phyloP scores from a whole-genome alignment of 2,113 vertebrate genomes.

The Rostratula benghalensis region DNA sequence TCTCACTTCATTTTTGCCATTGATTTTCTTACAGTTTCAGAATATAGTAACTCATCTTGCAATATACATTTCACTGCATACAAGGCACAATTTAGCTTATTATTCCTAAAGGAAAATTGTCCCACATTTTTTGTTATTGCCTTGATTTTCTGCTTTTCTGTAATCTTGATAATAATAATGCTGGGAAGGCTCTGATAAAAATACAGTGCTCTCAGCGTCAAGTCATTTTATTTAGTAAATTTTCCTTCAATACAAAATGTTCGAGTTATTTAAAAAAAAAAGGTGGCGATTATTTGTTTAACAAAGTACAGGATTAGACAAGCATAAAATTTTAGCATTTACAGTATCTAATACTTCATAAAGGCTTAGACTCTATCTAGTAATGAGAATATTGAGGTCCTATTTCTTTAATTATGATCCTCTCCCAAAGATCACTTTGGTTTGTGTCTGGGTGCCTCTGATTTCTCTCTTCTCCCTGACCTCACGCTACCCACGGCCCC shows the following conservation, averaged over 20 bases:
- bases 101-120: neutral
- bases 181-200: neutral
- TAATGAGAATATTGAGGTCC: neutral
- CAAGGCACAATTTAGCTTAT: neutral
- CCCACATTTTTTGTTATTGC: neutral
- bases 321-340: neutral
- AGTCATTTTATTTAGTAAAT: neutral
- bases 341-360: neutral
- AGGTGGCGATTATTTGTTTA: rapidly evolving
- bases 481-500: neutral
- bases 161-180: neutral
- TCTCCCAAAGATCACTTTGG: neutral
- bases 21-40: neutral
- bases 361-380: neutral
- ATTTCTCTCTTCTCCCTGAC: neutral
- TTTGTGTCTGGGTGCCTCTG: neutral
- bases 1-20: neutral
- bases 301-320: neutral
- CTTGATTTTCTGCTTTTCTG: neutral
- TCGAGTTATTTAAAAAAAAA: neutral
- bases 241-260: neutral
- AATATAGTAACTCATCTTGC: neutral
- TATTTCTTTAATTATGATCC: neutral
- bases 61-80: neutral
- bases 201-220: neutral